Evolutionary conservation across 92 coral and sea anemone species (phyloP).

Genomic region (Epizoanthus stellaris): DNA sequence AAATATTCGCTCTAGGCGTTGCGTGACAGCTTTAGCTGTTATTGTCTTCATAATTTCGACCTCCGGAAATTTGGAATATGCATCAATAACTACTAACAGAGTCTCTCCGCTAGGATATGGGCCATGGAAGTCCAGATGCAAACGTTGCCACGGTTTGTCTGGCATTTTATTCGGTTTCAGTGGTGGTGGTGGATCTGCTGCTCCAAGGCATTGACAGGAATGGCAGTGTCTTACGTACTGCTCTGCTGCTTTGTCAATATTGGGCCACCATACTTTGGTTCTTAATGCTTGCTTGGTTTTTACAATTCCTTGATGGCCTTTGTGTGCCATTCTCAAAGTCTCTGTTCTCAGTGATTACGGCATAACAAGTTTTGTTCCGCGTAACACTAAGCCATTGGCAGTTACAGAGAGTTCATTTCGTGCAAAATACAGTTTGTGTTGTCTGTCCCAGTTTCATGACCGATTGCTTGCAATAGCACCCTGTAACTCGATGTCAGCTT

Average conservation of each 20-base stretch:
- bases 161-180: conserved; percentile 36
- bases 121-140: conserved; percentile 44
- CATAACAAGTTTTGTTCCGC: conserved; percentile 40
- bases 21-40: conserved; percentile 22
- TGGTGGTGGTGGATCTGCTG: conserved; percentile 58
- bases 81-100: conserved; percentile 32
- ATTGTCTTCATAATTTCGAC: neutral
- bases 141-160: conserved; percentile 42
- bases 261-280: conserved; percentile 49
- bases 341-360: conserved; percentile 46
- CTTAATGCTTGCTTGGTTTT: conserved; percentile 50
- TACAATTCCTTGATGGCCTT: conserved; percentile 58
- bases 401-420: conserved; percentile 23
- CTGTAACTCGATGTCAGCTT: conserved; percentile 32
- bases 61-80: conserved; percentile 37
- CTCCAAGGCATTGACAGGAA: conserved; percentile 56
- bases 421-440: conserved; percentile 1
- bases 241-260: conserved; percentile 35
- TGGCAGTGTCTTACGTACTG: conserved; percentile 43
- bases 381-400: conserved; percentile 22
- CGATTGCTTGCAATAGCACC: neutral
- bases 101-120: conserved; percentile 54
- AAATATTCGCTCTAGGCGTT: conserved; percentile 27
- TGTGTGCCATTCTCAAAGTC: conserved; percentile 43
- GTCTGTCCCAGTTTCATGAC: conserved; percentile 26